Percentiles rank a stretch among this genome's conserved stretches.
Evolutionary conservation across 2,888 invertebrate genomes (phyloP).

Genomic region (Agrotis clavis): DNA sequence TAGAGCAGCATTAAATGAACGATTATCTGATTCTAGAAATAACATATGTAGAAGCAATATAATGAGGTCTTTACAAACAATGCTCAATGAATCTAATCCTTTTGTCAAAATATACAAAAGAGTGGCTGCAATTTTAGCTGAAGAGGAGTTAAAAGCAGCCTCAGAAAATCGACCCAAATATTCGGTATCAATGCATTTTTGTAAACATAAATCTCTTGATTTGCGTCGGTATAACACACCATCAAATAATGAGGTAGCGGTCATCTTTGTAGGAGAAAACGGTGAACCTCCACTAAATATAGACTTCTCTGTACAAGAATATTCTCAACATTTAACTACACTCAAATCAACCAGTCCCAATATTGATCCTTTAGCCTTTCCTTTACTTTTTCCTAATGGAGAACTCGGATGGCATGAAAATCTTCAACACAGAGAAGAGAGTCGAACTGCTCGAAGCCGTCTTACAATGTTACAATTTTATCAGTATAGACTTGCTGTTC

Average conservation of each 20-base stretch:
- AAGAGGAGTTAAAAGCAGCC: constrained; percentile 42
- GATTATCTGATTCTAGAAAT: neutral
- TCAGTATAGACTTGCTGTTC: constrained; percentile 7
- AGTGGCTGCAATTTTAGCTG: constrained; percentile 33
- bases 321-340: constrained; percentile 21
- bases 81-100: no score
- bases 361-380: constrained; percentile 22
- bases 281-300: neutral
- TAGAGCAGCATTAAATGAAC: constrained; percentile 21
- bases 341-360: constrained; percentile 26
- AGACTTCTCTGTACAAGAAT: constrained; percentile 4
- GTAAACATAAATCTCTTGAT: constrained; percentile 14
- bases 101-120: no score
- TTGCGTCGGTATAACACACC: constrained; percentile 1
- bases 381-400: constrained; percentile 18
- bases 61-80: constrained; percentile 41
- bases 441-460: constrained; percentile 30
- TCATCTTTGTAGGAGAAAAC: neutral
- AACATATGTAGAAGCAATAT: constrained; percentile 13
- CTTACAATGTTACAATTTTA: constrained; percentile 50
- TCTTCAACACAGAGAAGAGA: constrained; percentile 3
- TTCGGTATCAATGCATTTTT: constrained; percentile 54
- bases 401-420: constrained; percentile 5
- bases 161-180: constrained; percentile 39
- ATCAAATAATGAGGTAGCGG: constrained; percentile 9